Evolutionary conservation across 2,113 vertebrate genomes (phyloP), one percentile per base, ranked within the genome.

Genomic region (Sminthopsis crassicaudata): DNA sequence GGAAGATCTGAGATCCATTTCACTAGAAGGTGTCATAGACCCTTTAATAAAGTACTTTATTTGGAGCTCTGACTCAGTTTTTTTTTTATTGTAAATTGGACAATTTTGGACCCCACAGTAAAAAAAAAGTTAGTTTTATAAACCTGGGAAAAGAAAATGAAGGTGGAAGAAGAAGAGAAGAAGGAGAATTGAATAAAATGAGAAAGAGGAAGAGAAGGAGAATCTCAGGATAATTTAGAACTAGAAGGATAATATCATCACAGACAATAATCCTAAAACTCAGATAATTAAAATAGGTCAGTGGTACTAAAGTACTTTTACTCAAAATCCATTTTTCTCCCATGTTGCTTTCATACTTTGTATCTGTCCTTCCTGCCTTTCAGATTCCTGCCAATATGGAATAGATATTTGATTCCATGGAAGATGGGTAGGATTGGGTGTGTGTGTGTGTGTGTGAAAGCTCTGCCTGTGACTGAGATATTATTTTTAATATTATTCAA

Each of bases 401-500:
- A 12, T 91, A 90, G 90, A 27, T 42, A 55, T 14, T 26, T 30
- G 55, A 52, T 88, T 94, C 36, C 6, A n/a, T 9, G 46, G 30
- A 11, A 14, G 14, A 14, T 92, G 27, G 93, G 91, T 93, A 27
- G 93, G 91, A 22, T n/a, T 76, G 50, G 42, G 89, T 84, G n/a
- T 42, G 36, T 22, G 67, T 84, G 16, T 84, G 67, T 84, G 14
- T 84, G 30, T 27, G 50, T 0, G 48, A 51, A 92, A 96, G 90
- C 30, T 46, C 26, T 10, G 84, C 27, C 42, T 53, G 53, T 57
- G 84, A 91, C 90, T 52, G 6, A 96, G 94, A 46, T 42, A 90
- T 50, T 50, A 93, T 76, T 14, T 96, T 46, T 53, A 46, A 53
- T 92, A 52, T 67, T 54, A 92, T 53, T 94, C 53, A 57, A 10